Evolutionary conservation across 2,797 vertebrate genomes (phyloP), one percentile per base, ranked within the genome.

Genomic region (Astyanax mexicanus): DNA sequence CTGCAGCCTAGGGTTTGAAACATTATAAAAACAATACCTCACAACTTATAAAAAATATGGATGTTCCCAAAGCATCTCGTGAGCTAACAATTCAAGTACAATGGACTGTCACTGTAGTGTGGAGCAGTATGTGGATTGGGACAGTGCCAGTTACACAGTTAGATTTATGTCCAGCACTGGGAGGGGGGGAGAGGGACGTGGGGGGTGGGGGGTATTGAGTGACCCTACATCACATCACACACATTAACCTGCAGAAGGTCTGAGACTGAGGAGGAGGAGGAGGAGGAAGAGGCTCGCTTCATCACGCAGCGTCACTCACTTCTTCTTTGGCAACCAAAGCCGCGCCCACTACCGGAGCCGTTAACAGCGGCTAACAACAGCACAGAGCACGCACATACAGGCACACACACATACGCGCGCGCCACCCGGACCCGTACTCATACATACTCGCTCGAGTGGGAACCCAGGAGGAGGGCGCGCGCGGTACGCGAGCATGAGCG

Each of bases 211-310:
- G 78, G 73, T 60, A 51, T 25, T 67, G 66, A 65, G 66, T 73
- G 69, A 81, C 71, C 77, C 75, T 32, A 49, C 40, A 17, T 58
- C 60, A 71, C 75, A 76, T 76, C 78, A 78, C 58, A 80, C 40
- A 62, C 72, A 75, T 81, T 76, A 83, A 78, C 81, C 81, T 77
- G 77, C 81, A 47, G 64, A 76, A 45, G 73, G 77, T 57, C 52
- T 69, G n/a, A n/a, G n/a, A n/a, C n/a, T 32, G 3, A 11, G 9
- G 15, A 37, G 29, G 19, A 47, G 21, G 27, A 60, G 13, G 57
- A 51, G 68, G 25, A 75, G 62, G 25, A 64, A 52, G 54, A 64
- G 61, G 60, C 45, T 77, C 55, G 60, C 45, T 77, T 55, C 52
- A 61, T 69, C n/a, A 57, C 54, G 21, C 38, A 73, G 64, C 66